phyloP scores from a whole-genome alignment of 2,797 vertebrate species.

The Silurus lanzhouensis region DNA sequence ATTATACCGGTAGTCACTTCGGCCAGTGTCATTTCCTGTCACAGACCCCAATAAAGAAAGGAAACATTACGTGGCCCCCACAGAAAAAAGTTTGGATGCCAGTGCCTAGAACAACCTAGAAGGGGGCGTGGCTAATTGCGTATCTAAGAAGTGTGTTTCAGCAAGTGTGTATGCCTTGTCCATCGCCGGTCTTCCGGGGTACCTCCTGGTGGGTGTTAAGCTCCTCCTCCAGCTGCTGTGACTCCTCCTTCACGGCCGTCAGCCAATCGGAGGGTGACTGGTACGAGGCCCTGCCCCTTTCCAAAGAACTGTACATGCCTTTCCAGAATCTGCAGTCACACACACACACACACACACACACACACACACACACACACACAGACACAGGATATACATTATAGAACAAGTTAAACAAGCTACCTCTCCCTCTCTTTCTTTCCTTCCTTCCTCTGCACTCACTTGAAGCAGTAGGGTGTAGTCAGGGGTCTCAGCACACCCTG shows the following conservation, averaged over 20 bases:
- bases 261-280: slow-evolving; percentile 87
- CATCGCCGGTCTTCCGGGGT: slow-evolving; percentile 74
- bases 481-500: slow-evolving; percentile 81
- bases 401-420: not conserved
- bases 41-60: no score
- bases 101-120: no score
- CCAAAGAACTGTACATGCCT: slow-evolving; percentile 88
- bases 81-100: no score
- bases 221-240: slow-evolving; percentile 90
- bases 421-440: not conserved
- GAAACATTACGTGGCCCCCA: no score
- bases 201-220: slow-evolving; percentile 87
- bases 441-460: slow-evolving; percentile 72
- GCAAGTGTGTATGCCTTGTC: slow-evolving; percentile 74
- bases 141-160: slow-evolving; percentile 27
- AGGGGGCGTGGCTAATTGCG: slow-evolving; percentile 58
- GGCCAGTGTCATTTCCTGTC: no score
- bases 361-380: no score
- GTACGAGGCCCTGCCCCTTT: slow-evolving; percentile 81
- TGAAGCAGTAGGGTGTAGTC: slow-evolving; percentile 88
- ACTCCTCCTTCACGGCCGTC: slow-evolving; percentile 87
- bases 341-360: not conserved
- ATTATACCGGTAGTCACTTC: no score
- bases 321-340: slow-evolving; percentile 86
- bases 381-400: not conserved